Conservation (phyloP, 2,113 vertebrate species). For the Pipa parva region DNA sequence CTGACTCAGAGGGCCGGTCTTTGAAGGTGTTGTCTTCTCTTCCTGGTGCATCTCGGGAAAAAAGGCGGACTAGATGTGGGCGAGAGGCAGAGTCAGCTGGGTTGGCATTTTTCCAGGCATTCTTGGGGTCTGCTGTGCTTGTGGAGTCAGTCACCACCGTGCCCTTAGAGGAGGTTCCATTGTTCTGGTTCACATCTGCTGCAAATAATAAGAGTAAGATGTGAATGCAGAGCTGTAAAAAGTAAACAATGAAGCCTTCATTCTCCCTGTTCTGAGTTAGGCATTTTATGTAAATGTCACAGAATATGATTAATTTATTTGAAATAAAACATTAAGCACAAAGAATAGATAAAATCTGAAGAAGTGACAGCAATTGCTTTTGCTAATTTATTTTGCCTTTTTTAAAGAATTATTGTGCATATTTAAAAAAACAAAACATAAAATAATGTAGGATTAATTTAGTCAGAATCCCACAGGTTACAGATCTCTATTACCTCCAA, state of each 20-base stretch:
- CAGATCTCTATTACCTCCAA: too few relatives aligned
- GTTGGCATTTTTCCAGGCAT: conserved; percentile 75
- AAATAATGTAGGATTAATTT: too few relatives aligned
- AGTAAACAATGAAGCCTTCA: conserved; percentile 82
- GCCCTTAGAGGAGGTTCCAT: conserved; percentile 83
- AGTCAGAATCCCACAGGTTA: too few relatives aligned
- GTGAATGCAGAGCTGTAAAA: conserved; percentile 78
- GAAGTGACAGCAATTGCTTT: too few relatives aligned
- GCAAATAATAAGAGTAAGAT: conserved; percentile 88
- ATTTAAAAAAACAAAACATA: too few relatives aligned
- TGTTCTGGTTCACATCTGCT: conserved; percentile 96
- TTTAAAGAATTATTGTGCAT: too few relatives aligned
- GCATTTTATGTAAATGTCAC: conserved; percentile 55
- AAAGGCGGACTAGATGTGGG: conserved; percentile 98
- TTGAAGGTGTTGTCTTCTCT: conserved; percentile 99
- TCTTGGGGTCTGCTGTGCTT: conserved; percentile 73
- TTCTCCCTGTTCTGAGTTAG: conserved; percentile 49
- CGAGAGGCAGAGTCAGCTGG: conserved; percentile 83
- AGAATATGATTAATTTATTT: conserved; percentile 38
- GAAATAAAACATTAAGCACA: background rate
- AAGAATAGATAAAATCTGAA: background rate
- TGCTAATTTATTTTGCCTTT: too few relatives aligned
- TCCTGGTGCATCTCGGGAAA: conserved; percentile 98
- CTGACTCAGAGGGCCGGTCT: conserved; percentile 96
- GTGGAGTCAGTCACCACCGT: conserved; percentile 91